Conservation (phyloP, 64 coral and sea anemone species). For the Stylophora pistillata region DNA sequence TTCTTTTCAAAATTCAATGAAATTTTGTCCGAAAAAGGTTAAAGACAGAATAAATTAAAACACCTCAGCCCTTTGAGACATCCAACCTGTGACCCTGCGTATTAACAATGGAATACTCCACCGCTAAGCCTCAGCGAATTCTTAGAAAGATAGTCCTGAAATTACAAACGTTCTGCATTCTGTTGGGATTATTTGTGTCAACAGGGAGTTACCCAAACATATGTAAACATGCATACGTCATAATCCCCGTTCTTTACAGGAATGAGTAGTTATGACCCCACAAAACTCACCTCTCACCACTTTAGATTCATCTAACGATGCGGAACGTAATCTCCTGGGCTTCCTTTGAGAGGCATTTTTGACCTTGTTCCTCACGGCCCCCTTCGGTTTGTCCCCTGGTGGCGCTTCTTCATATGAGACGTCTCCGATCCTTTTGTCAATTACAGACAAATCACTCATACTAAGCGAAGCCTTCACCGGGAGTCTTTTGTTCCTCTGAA, state of each 20-base stretch:
- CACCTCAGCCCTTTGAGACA: no score
- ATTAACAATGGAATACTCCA: no score
- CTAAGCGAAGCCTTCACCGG: constrained; percentile 72
- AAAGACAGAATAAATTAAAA: no score
- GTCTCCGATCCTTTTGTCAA: constrained; percentile 63
- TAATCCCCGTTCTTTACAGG: background rate
- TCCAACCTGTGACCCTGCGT: no score
- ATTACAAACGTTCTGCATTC: no score
- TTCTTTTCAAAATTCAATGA: no score
- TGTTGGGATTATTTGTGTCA: no score
- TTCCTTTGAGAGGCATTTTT: constrained; percentile 41
- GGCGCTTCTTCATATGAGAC: constrained; percentile 62
- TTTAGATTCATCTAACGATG: constrained; percentile 77
- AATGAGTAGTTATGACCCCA: background rate
- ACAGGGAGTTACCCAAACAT: no score
- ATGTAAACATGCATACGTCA: background rate
- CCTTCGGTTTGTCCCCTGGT: constrained; percentile 21
- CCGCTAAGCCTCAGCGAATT: no score
- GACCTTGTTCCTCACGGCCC: constrained; percentile 28
- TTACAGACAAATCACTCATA: constrained; percentile 70
- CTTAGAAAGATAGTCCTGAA: no score
- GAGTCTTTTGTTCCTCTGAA: constrained; percentile 21
- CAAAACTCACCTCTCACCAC: constrained; percentile 63
- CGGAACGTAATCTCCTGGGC: constrained; percentile 70
- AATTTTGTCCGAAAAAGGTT: no score